A percentile compares a stretch with the other conserved stretches of the same genome.
Evolutionary conservation across 2,113 vertebrate species (phyloP).

Genomic region (Leiothrix lutea): DNA sequence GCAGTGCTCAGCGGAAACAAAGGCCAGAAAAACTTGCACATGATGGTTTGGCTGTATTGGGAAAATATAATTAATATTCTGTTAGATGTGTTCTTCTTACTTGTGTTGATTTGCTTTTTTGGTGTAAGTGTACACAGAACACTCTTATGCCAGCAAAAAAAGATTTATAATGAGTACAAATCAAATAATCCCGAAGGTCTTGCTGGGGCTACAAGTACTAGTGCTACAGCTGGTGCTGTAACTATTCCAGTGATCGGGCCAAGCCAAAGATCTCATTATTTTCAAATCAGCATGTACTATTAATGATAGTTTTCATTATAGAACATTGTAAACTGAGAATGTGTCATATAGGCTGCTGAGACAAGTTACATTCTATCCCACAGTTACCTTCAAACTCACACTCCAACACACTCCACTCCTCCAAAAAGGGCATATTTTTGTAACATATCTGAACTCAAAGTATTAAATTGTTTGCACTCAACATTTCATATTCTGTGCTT

Average conservation of each 20-base stretch:
- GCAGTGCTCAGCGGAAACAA: neutral
- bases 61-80: neutral
- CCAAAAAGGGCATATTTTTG: neutral
- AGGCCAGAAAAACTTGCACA: neutral
- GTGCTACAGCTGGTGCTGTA: neutral
- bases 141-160: neutral
- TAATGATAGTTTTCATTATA: neutral
- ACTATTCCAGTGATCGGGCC: neutral
- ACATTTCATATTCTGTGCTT: neutral
- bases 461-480: neutral
- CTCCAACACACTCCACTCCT: no score
- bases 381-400: neutral
- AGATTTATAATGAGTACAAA: neutral
- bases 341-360: neutral
- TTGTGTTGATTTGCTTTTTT: neutral
- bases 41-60: neutral
- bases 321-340: neutral
- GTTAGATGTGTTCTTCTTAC: neutral
- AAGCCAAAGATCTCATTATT: neutral
- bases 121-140: neutral
- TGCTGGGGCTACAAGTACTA: neutral
- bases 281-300: neutral
- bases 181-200: neutral
- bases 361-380: neutral
- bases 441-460: neutral